Percentiles rank a stretch among this genome's conserved stretches.
Evolutionary conservation across 2,113 vertebrate species (phyloP).

Genomic region (Myanophis thanlyinensis): DNA sequence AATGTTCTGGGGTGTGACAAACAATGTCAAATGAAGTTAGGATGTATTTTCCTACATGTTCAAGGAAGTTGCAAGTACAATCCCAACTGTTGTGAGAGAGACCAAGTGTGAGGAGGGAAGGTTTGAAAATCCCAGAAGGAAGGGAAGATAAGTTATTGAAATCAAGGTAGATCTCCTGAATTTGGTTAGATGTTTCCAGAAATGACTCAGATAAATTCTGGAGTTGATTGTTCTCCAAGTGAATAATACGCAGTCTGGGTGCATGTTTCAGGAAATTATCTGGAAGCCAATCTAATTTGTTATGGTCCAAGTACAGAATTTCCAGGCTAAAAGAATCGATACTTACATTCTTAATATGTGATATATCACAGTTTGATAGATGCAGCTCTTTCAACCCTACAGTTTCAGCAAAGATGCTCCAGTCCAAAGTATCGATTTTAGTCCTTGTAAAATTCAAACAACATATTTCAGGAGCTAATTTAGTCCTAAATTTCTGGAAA

Average conservation of each 20-base stretch:
- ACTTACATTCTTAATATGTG: conserved; percentile 34
- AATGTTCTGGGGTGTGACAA: conserved; percentile 69
- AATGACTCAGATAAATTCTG: conserved; percentile 73
- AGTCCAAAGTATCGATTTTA: conserved; percentile 69
- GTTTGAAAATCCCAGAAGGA: conserved; percentile 65
- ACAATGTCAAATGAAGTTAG: not conserved
- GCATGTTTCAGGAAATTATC: conserved; percentile 73
- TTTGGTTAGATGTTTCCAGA: conserved; percentile 67
- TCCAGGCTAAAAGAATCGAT: conserved; percentile 54
- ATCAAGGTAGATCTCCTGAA: conserved; percentile 73
- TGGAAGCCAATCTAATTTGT: conserved; percentile 73
- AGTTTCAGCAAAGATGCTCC: conserved; percentile 68
- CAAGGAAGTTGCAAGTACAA: conserved; percentile 77
- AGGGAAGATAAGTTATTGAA: conserved; percentile 74
- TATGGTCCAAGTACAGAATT: conserved; percentile 75
- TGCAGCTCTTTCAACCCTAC: conserved; percentile 73
- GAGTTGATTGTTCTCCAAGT: conserved; percentile 77
- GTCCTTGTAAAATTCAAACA: conserved; percentile 85
- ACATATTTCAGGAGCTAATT: conserved; percentile 61
- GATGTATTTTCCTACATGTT: conserved; percentile 57
- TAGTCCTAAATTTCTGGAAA: conserved; percentile 63
- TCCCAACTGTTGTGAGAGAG: conserved; percentile 81
- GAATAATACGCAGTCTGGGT: conserved; percentile 69
- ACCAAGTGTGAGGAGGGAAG: conserved; percentile 68
- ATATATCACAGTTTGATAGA: conserved; percentile 79